Conservation (phyloP, 2,797 vertebrate genomes). For the Moxostoma hubbsi region DNA sequence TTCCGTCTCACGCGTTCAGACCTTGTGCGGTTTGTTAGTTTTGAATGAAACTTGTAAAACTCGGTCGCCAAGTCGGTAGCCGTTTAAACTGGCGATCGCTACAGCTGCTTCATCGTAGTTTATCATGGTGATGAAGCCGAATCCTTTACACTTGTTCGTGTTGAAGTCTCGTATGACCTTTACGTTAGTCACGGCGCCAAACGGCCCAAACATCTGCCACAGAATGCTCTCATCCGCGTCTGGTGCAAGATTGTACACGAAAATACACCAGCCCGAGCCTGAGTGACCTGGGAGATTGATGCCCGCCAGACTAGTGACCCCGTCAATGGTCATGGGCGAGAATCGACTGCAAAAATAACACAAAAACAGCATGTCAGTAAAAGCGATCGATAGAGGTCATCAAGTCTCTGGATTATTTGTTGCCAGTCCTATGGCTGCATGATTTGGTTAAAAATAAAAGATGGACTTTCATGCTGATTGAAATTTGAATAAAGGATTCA, state of each 20-base stretch:
- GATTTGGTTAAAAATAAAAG: too few species aligned
- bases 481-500: too few species aligned
- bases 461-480: too few species aligned
- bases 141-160: conserved; percentile 99
- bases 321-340: conserved; percentile 96
- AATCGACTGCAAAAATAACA: conserved; percentile 81
- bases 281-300: conserved; percentile 97
- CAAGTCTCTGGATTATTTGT: too few species aligned
- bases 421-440: too few species aligned
- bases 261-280: conserved; percentile 97
- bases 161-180: conserved; percentile 99
- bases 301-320: conserved; percentile 95
- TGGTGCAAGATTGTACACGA: conserved; percentile 97
- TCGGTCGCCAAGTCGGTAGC: conserved; percentile 96
- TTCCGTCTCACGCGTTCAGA: too few species aligned
- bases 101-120: conserved; percentile 99
- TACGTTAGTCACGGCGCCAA: conserved; percentile 87
- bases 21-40: conserved; percentile 91
- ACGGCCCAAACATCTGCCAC: conserved; percentile 89
- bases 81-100: conserved; percentile 98
- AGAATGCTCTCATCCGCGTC: conserved; percentile 98
- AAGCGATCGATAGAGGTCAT: background rate
- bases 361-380: conserved; percentile 43
- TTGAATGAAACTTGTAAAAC: conserved; percentile 99
- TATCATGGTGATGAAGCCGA: conserved; percentile 99